Base-by-base conservation (phyloP, 2,888 invertebrate species). In the Dioctria linearis region DNA sequence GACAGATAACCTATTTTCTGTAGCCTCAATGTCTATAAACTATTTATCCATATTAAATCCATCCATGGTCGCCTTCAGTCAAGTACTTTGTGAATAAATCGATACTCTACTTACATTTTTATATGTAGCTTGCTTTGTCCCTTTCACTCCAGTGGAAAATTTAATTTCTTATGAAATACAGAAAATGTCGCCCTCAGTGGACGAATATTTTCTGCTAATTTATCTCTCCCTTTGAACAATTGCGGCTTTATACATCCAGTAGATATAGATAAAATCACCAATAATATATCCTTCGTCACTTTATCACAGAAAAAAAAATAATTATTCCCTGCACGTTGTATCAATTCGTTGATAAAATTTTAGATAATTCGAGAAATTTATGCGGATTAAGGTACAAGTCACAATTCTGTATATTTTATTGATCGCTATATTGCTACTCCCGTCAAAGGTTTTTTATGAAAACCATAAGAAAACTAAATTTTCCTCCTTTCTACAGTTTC, bases 51-150 rank as follows among this genome's bases (percentile, higher is more conserved):
- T 63, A 46, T 57, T 63, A 76, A 76, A 49, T 39, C 63, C 46
- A 9, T 63, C 63, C 46, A 76, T 57, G 73, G 46, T 76, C 63
- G 46, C 46, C 63, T 66, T 63, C 42, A 9, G 5, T 42, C 42
- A 59, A 59, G 59, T 49, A 76, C 46, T 25, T 76, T 76, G 43
- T 76, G 66, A 66, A 78, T 78, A 78, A 82, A 80, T 82, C 82
- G 82, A 82, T 82, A 82, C 79, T 80, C 61, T 82, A 82, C 82
- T 82, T 82, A 82, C 82, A 82, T 82, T 82, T 82, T 82, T 82
- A 82, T 80, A 63, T 65, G 67, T 69, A 61, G 67, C 61, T 73
- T 63, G 78, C 78, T 61, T 67, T 82, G 80, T 82, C 80, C 80
- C 80, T 73, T 59, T 82, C 80, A 80, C 80, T 76, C 76, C n/a